Conservation (phyloP, 2,797 vertebrate genomes). For the Gymnocypris eckloni region DNA sequence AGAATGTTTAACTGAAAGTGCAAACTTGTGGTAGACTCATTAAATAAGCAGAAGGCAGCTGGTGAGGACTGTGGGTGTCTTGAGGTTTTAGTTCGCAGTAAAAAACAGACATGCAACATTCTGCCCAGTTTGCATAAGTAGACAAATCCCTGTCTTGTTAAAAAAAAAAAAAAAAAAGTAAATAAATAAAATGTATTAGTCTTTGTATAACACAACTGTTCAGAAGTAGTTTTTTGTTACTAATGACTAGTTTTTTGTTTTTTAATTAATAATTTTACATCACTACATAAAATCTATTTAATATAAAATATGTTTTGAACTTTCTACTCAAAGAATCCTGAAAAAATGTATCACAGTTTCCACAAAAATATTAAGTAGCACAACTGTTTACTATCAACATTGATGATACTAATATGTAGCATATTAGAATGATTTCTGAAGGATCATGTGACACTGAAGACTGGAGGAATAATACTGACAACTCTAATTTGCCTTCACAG, state of each 20-base stretch:
- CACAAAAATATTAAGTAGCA: not conserved
- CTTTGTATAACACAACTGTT: not conserved
- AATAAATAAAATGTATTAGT: not conserved
- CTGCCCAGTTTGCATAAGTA: not conserved
- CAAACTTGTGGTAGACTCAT: slow-evolving; percentile 31
- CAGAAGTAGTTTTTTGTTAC: not conserved
- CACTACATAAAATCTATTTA: not conserved
- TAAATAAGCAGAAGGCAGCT: slow-evolving; percentile 43
- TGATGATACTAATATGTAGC: not conserved
- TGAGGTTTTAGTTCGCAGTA: slow-evolving; percentile 20
- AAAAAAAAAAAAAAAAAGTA: not conserved
- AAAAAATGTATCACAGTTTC: not conserved
- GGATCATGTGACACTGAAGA: not conserved
- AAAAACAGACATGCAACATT: slow-evolving; percentile 26
- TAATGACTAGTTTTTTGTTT: too few species aligned
- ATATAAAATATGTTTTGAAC: not conserved
- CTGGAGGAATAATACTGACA: not conserved
- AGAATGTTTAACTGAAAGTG: not conserved
- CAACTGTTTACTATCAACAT: not conserved
- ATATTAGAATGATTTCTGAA: not conserved
- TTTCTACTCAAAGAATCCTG: not conserved
- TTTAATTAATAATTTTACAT: not conserved
- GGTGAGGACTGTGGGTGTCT: slow-evolving; percentile 25
- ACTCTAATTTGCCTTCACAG: not conserved
- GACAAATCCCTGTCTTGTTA: not conserved